Evolutionary conservation across 2,888 invertebrate genomes (phyloP), one percentile per base, ranked within the genome.

Genomic region (Drosophila pegasa): DNA sequence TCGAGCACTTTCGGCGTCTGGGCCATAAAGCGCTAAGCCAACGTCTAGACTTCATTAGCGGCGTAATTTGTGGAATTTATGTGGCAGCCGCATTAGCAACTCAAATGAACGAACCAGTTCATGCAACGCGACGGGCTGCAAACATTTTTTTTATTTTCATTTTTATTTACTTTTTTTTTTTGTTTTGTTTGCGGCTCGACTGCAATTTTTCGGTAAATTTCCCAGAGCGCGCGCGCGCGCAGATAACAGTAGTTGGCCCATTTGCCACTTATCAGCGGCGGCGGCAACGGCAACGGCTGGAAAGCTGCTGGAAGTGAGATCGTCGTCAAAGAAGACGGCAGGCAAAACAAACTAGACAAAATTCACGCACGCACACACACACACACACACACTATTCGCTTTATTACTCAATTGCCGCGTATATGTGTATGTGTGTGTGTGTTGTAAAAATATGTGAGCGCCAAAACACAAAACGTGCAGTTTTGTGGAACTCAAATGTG

Each of bases 51-150:
- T 87, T 82, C 83, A 84, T 85, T 87, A 87, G 80, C 80, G 35
- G 63, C 71, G 87, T 78, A 75, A 76, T 84, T 85, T 79, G 80
- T 80, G 75, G 75, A 85, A 84, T 84, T 87, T 86, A 85, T 83
- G 87, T 85, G 85, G 74, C 83, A 85, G 83, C 66, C 87, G 71
- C 81, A 84, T 82, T 75, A 77, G 80, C 71, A 69, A 74, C 66
- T 63, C 67, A 80, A 69, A 59, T 56, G 69, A 62, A 68, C 78
- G 47, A 65, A 75, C 78, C 62, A 71, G 77, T 78, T 75, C 65
- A 71, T 43, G 64, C 12, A 54, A 40, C 38, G 33, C 31, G 69
- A 79, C 70, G 69, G 76, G 14, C 7, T 27, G 40, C n/a, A n/a
- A n/a, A n/a, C n/a, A n/a, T n/a, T n/a, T n/a, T n/a, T n/a, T n/a